Conservation (phyloP, 2,113 vertebrate species). For the Thermophis baileyi region DNA sequence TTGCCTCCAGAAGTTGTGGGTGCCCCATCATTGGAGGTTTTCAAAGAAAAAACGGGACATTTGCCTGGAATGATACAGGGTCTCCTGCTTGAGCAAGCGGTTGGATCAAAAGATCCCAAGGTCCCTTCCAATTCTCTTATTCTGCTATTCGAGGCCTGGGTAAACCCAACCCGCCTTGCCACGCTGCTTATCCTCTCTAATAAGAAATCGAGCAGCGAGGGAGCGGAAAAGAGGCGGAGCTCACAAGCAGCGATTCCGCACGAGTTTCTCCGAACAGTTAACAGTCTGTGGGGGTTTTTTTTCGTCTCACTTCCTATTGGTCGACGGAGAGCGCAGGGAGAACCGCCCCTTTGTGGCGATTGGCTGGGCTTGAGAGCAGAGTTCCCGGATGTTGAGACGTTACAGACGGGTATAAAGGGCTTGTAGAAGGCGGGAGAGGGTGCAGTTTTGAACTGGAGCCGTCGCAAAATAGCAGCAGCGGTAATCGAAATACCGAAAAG, state of each 20-base stretch:
- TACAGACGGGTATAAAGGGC: constrained; percentile 68
- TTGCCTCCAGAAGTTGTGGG: background rate
- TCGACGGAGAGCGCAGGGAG: constrained; percentile 32
- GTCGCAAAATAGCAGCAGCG: background rate
- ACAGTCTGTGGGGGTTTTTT: background rate
- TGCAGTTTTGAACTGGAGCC: constrained; percentile 75
- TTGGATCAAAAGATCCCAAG: background rate
- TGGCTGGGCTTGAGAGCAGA: constrained; percentile 47
- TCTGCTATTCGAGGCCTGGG: background rate
- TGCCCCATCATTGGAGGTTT: background rate
- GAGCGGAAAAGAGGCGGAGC: constrained; percentile 6
- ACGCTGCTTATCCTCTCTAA: background rate
- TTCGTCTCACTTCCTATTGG: constrained; percentile 47
- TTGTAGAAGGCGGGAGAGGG: constrained; percentile 72
- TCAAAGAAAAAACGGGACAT: background rate
- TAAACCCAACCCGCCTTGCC: background rate
- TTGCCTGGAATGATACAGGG: background rate
- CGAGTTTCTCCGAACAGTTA: constrained; percentile 3
- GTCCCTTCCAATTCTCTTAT: background rate
- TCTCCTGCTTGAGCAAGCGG: background rate
- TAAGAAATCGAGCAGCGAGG: background rate
- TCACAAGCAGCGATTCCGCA: accelerated
- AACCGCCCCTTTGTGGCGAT: constrained; percentile 44
- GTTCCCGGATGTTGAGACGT: constrained; percentile 71
- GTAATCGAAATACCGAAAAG: accelerated